Evolutionary conservation across 2,888 invertebrate species (phyloP), one percentile per base, ranked within the genome.

Genomic region (Andrena haemorrhoa): DNA sequence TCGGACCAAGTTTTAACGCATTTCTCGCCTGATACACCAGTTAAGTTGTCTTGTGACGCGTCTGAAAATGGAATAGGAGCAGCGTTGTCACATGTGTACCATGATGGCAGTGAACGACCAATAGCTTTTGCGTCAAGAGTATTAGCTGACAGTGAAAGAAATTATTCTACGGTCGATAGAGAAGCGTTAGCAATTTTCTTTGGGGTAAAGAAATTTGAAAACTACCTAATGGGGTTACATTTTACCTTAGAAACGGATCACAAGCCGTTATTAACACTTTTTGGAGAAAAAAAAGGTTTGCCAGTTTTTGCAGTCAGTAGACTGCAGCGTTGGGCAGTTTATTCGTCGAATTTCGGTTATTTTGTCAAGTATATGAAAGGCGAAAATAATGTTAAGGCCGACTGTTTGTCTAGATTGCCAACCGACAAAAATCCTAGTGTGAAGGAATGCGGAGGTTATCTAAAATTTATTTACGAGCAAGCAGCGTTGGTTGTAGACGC

Each of bases 231-330:
- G 12, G 83, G 85, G 0, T 16, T 64, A 2, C 26, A 61, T 7
- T 86, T 85, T 41, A 41, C 78, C 10, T 70, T 86, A 8, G 33
- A 83, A 68, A 83, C 83, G 0, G 85, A 84, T 26, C 79, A 80
- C 35, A 51, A 58, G 10, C 73, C 79, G 0, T 66, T 83, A 20
- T n/a, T 70, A 2, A 31, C 76, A 29, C 83, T 85, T 58, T 85
- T 86, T 0, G 64, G 76, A 12, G 76, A 74, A 5, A 53, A 53
- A 47, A 80, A 82, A 51, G 65, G 70, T 0, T 35, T 86, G 0
- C 85, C 80, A 0, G 66, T 51, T 35, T 84, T 84, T 1, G 82
- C 80, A 8, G 82, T 75, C 0, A 35, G 73, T 8, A 68, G 79
- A 6, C 35, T 85, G 35, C 86, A 82, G 56, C 51, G 80, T 1